Conservation (phyloP, 2,888 invertebrate genomes). For the Polylopha cassiicola region DNA sequence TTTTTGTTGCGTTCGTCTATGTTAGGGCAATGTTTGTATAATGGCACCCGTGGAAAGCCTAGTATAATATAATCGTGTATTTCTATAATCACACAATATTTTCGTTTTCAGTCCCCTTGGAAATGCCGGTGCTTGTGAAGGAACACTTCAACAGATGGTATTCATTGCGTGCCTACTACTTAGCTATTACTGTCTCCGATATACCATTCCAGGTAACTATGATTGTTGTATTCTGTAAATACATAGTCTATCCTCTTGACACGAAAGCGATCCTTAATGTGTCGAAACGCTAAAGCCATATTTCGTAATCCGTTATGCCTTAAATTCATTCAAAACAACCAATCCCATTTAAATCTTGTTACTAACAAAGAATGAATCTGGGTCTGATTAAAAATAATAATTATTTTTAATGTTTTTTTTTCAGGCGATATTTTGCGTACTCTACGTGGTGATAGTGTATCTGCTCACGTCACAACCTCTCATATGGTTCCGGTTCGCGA, state of each 20-base stretch:
- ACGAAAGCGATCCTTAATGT: not conserved
- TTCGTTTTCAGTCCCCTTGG: slow-evolving; percentile 87
- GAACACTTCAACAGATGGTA: slow-evolving; percentile 99
- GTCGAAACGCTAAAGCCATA: too few relatives aligned
- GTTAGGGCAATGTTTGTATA: not conserved
- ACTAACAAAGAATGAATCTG: too few relatives aligned
- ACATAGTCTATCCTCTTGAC: too few relatives aligned
- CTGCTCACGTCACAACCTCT: slow-evolving; percentile 95
- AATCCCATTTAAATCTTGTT: too few relatives aligned
- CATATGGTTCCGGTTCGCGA: slow-evolving; percentile 87
- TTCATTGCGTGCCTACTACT: slow-evolving; percentile 94
- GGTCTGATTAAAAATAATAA: too few relatives aligned
- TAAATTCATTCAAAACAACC: too few relatives aligned
- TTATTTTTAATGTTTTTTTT: slow-evolving; percentile 33
- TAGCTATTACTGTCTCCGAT: slow-evolving; percentile 97
- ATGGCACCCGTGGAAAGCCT: too few relatives aligned
- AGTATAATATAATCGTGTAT: too few relatives aligned
- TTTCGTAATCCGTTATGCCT: too few relatives aligned
- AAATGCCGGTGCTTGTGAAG: slow-evolving; percentile 95
- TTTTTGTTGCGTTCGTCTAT: not conserved
- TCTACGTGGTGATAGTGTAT: slow-evolving; percentile 95
- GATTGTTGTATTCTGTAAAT: not conserved
- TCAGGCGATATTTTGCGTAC: slow-evolving; percentile 94
- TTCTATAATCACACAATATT: slow-evolving; percentile 6
- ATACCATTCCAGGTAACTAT: slow-evolving; percentile 94